Base-by-base conservation (phyloP, 2,797 vertebrate genomes). In the Leuciscus waleckii region DNA sequence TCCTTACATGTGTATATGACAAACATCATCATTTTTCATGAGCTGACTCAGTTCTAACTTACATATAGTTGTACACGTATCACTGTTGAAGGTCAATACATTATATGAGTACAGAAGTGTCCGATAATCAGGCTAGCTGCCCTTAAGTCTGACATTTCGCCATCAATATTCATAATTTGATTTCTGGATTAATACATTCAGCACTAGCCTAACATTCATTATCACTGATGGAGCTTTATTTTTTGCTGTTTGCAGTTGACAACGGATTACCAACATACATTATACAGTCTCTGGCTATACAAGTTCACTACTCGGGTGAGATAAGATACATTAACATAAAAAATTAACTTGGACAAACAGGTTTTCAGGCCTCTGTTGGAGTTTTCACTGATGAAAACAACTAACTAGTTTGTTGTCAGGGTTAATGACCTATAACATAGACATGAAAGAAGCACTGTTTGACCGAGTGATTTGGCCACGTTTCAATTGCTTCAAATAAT, bases 401-500 rank as follows among this genome's bases (percentile, higher is more conserved):
- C 83, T 69, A 84, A 70, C 76, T 70, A 79, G 67, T 67, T 63
- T 79, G 75, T 63, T 73, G 67, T 41, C 67, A 79, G n/a, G 58
- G 68, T 85, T 85, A 86, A 84, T 87, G 87, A 87, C 73, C 75
- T 79, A 67, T 61, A 61, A 79, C 68, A 81, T 58, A 32, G 61
- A 86, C 26, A 86, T 84, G 65, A 88, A 89, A 84, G 65, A 74
- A 82, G 67, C 58, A 37, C 63, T 63, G 84, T 85, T 69, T 85
- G 73, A 77, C 58, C 65, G 43, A 29, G 23, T 65, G 76, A 71
- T 80, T 70, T 58, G 65, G 81, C 79, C 37, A 67, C 46, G 69
- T 65, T 85, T 75, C n/a, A 86, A 41, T 75, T 79, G 81, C 81
- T 84, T 83, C 73, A 73, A 81, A 87, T 86, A 82, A 88, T 79